Evolutionary conservation across 2,888 invertebrate species (phyloP).

Genomic region (Dermolepida albohirtum): DNA sequence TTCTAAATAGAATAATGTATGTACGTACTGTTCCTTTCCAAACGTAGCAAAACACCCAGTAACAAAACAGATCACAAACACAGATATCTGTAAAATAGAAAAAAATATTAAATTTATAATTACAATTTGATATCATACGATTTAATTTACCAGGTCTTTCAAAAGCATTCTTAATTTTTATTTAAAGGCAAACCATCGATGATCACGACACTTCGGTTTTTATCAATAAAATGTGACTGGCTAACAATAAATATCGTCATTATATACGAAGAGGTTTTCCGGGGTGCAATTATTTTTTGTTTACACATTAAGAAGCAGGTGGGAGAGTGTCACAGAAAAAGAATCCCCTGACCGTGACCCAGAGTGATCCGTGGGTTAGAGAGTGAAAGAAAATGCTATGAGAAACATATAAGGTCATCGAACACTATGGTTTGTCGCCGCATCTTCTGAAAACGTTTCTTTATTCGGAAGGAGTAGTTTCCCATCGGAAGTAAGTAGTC

Average conservation of each 20-base stretch:
- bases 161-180: conserved; percentile 9
- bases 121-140: neutral
- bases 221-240: conserved; percentile 46
- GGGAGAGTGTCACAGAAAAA: conserved; percentile 46
- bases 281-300: conserved; percentile 32
- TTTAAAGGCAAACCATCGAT: neutral
- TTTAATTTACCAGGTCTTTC: conserved; percentile 24
- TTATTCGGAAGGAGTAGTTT: conserved; percentile 38
- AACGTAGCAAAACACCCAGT: conserved; percentile 50
- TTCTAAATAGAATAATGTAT: conserved; percentile 3
- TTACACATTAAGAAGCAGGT: conserved; percentile 37
- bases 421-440: conserved; percentile 40
- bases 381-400: conserved; percentile 48
- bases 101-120: conserved; percentile 13
- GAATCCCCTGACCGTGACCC: conserved; percentile 51
- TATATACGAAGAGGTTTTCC: conserved; percentile 44
- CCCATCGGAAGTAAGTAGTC: conserved; percentile 42
- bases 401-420: conserved; percentile 42
- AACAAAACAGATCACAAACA: conserved; percentile 14
- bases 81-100: conserved; percentile 19
- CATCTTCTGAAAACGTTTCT: conserved; percentile 46
- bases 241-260: conserved; percentile 42
- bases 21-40: conserved; percentile 59
- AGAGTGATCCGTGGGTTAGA: conserved; percentile 45
- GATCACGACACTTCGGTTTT: conserved; percentile 37